These are phyloP conservation scores for Melanotaenia trifasciata DNA, from an alignment of 2,797 vertebrate genomes.

Conservation along the genomic window DNA sequence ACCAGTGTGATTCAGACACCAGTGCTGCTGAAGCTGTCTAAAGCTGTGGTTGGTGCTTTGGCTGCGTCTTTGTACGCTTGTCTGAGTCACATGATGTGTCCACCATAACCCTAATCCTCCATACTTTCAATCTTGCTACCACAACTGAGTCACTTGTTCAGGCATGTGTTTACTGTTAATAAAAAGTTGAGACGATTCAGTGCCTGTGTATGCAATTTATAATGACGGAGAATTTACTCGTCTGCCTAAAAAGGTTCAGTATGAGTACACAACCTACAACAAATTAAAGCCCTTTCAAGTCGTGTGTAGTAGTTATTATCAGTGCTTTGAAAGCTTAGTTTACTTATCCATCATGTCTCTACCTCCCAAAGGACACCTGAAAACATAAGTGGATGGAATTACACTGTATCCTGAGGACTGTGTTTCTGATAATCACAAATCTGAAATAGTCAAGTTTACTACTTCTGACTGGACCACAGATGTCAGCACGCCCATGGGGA, in stretches of 20 bases:
- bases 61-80: conserved; percentile 27
- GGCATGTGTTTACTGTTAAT: conserved; percentile 27
- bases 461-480: too few species aligned
- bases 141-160: conserved; percentile 46
- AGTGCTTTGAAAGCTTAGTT: too few species aligned
- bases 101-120: conserved; percentile 54
- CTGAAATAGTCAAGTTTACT: neutral
- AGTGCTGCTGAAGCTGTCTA: conserved; percentile 37
- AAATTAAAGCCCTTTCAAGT: neutral
- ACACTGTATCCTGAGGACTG: too few species aligned
- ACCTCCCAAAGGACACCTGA: too few species aligned
- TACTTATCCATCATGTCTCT: neutral
- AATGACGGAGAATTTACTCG: neutral
- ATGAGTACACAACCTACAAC: neutral
- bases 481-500: too few species aligned
- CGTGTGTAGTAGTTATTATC: neutral
- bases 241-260: neutral
- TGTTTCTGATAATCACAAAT: neutral
- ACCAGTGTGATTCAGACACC: conserved; percentile 62
- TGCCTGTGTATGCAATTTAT: neutral
- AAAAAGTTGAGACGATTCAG: conserved; percentile 26
- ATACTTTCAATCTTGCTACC: conserved; percentile 42
- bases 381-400: too few species aligned
- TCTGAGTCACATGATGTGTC: conserved; percentile 65
- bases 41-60: conserved; percentile 41